phyloP scores from a whole-genome alignment of 2,888 invertebrate species.

The Archaeoteleia sp. region DNA sequence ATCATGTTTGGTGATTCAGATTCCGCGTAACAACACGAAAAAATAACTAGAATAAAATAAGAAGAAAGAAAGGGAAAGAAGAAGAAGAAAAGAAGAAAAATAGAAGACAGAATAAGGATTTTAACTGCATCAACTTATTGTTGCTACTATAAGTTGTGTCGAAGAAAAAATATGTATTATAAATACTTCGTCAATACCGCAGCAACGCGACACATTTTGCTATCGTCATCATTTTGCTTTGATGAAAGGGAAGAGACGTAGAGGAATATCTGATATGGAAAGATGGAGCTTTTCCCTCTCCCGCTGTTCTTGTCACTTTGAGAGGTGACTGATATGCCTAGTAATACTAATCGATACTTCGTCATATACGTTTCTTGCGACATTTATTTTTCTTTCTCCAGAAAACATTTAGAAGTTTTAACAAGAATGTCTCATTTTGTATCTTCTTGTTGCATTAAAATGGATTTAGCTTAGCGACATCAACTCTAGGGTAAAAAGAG shows the following conservation, averaged over 20 bases:
- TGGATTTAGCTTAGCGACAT: too few relatives aligned
- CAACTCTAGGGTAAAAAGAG: too few relatives aligned
- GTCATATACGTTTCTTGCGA: constrained; percentile 42
- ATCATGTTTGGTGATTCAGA: too few relatives aligned
- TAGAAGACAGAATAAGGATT: background rate
- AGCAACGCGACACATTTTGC: constrained; percentile 38
- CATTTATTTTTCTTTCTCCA: constrained; percentile 25
- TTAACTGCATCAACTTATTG: constrained; percentile 20
- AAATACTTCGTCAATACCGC: constrained; percentile 38
- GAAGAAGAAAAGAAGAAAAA: too few relatives aligned
- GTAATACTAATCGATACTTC: constrained; percentile 52
- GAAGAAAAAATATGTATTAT: constrained; percentile 25
- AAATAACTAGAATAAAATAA: too few relatives aligned
- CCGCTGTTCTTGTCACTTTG: constrained; percentile 46
- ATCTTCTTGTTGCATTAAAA: constrained; percentile 28
- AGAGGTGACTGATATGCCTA: constrained; percentile 50
- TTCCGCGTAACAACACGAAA: too few relatives aligned
- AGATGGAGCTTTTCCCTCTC: constrained; percentile 37
- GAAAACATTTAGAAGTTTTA: too few relatives aligned
- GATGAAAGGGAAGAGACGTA: constrained; percentile 43
- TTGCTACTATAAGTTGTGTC: too few relatives aligned
- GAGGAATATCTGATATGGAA: constrained; percentile 44
- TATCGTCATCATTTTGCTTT: constrained; percentile 42
- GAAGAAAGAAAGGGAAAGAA: too few relatives aligned
- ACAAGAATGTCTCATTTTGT: constrained; percentile 25